Evolutionary conservation across 2,797 vertebrate genomes (phyloP), one percentile per base, ranked within the genome.

Genomic region (Sardinella longiceps): DNA sequence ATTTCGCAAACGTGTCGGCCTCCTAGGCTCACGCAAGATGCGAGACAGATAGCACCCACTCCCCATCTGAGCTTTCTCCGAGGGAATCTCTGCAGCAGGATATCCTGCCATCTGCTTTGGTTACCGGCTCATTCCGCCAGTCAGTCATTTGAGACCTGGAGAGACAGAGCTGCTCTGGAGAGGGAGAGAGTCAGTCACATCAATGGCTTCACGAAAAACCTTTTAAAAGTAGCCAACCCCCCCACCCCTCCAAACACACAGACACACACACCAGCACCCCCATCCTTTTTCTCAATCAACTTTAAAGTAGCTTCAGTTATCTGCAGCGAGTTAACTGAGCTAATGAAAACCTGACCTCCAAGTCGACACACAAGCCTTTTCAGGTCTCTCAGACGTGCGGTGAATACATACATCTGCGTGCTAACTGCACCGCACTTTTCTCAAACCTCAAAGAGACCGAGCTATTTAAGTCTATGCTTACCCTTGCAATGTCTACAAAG

Each of bases 91-190:
- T 91, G 83, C 87, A 90, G 90, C 86, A 92, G 91, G 92, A 91
- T 91, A 90, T 92, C 91, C 92, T 89, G 87, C 90, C 89, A 91
- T 91, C 92, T 93, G 90, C 90, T 91, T 89, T 87, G 82, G 89
- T 86, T 88, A 90, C 86, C 80, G 89, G 87, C 88, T 88, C 81
- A 82, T 90, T 91, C 88, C 88, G 87, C 87, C 83, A 91, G 87
- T 89, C 91, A 91, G 87, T 90, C 91, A 88, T 84, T 88, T 84
- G 87, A 89, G 91, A 89, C 88, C 88, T 88, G 86, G 51, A 50
- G 82, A 60, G 82, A 50, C 87, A 87, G 86, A 88, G 86, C 86
- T 88, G 83, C 88, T 88, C 51, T 3, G 18, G 15, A 53, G 50
- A 51, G 50, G 20, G 50, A 50, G 48, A 50, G 48, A 84, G n/a